These are phyloP conservation scores for Karalla daura DNA, from an alignment of 2,797 vertebrate species.

Conservation along the genomic window DNA sequence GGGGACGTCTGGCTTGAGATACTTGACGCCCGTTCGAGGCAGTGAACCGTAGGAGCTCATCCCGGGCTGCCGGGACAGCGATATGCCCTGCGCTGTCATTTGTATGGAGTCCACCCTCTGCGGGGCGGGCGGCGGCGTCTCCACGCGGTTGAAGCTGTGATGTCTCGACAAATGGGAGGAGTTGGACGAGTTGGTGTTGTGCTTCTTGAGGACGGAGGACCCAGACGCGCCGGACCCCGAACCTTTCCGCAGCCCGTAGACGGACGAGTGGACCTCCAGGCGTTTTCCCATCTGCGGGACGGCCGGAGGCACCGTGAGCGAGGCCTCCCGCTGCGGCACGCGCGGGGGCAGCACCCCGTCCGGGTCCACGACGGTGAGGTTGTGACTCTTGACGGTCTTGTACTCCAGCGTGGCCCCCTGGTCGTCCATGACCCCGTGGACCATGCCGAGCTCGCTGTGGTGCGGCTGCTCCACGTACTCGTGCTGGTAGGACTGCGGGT, in stretches of 20 bases:
- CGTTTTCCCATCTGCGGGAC: conserved; percentile 95
- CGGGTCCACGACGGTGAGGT: conserved; percentile 88
- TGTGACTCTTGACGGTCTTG: conserved; percentile 94
- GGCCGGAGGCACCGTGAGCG: conserved; percentile 87
- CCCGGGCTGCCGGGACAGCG: conserved; percentile 92
- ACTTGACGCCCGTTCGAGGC: conserved; percentile 92
- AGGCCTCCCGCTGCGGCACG: conserved; percentile 96
- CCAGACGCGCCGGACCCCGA: conserved; percentile 78
- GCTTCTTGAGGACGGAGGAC: conserved; percentile 85
- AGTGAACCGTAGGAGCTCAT: conserved; percentile 93
- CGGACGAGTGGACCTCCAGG: conserved; percentile 92
- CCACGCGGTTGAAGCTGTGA: conserved; percentile 93
- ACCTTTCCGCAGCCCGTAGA: conserved; percentile 91
- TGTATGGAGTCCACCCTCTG: conserved; percentile 99
- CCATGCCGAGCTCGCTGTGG: conserved; percentile 86
- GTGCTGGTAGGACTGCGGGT: conserved; percentile 93
- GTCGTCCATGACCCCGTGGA: conserved; percentile 87
- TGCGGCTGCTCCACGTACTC: conserved; percentile 98
- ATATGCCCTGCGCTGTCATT: conserved; percentile 90
- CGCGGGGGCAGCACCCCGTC: conserved; percentile 92
- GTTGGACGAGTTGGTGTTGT: conserved; percentile 99
- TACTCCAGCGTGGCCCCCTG: conserved; percentile 95
- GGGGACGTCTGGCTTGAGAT: conserved; percentile 96
- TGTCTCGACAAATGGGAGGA: conserved; percentile 96
- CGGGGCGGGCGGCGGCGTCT: conserved; percentile 94